These are phyloP conservation scores for Agrypnia vestita DNA, from an alignment of 1,140 invertebrate species.

Conservation along the genomic window DNA sequence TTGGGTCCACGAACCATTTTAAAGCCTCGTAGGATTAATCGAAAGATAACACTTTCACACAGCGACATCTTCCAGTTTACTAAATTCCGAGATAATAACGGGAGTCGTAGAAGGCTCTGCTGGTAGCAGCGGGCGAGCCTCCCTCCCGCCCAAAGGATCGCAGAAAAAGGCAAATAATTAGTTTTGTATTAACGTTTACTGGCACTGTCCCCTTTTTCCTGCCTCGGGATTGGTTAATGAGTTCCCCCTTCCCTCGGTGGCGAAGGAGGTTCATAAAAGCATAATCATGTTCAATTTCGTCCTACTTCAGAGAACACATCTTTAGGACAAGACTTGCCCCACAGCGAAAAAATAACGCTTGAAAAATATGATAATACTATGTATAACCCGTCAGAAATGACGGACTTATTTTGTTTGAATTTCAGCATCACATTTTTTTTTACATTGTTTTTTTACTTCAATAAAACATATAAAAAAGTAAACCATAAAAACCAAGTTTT, in stretches of 20 bases:
- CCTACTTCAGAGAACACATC: slow-evolving; percentile 42
- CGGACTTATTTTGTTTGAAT: too few relatives aligned
- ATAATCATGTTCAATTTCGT: slow-evolving; percentile 56
- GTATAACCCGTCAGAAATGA: too few relatives aligned
- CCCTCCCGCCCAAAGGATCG: neutral
- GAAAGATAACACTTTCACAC: neutral
- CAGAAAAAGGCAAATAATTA: slow-evolving; percentile 50
- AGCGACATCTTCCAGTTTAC: neutral
- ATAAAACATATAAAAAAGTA: too few relatives aligned
- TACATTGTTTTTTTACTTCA: too few relatives aligned
- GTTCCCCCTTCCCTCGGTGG: neutral
- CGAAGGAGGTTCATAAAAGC: slow-evolving; percentile 50
- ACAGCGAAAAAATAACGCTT: neutral
- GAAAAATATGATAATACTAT: slow-evolving; percentile 19
- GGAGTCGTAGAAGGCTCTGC: slow-evolving; percentile 6
- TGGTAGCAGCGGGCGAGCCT: neutral
- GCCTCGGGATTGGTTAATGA: slow-evolving; percentile 33
- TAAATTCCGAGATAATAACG: slow-evolving; percentile 9
- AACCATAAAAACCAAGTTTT: too few relatives aligned
- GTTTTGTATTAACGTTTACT: slow-evolving; percentile 46
- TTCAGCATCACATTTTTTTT: too few relatives aligned
- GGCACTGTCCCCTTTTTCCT: neutral
- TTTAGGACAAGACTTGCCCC: slow-evolving; percentile 15
- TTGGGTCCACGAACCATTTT: too few relatives aligned
- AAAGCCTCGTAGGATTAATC: neutral